Base-by-base conservation (phyloP, 1,140 invertebrate species). In the Drosophila oshimai region DNA sequence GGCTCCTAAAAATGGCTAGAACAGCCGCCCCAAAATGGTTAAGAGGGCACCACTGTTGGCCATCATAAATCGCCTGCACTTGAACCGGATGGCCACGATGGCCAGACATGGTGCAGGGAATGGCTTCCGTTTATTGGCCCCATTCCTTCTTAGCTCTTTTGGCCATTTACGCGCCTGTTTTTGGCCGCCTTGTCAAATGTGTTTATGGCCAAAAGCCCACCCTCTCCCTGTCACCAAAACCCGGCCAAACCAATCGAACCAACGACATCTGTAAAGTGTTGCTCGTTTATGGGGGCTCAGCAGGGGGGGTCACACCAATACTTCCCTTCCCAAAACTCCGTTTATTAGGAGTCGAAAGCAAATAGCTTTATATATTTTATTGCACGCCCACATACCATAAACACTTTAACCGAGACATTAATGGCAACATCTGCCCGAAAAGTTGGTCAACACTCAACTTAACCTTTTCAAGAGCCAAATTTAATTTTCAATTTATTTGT, bases 181-280 rank as follows among this genome's bases (percentile, higher is more conserved):
- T 44, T 68, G 71, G 58, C 46, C 65, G 53, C 47, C 57, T 88
- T 47, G 53, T 72, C 29, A 57, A 69, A 73, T 70, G 51, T 73
- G 78, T 79, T 89, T 83, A 76, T 83, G 75, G 55, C 53, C 72
- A 69, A 33, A 53, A 49, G 18, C 28, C 49, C 10, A n/a, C 3
- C 3, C 9, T 4, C 7, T 3, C 7, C 3, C 5, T 6, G n/a
- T 6, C 6, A n/a, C 45, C 68, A 36, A 68, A 31, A 24, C 28
- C 57, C 6, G 10, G 7, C 6, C 26, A 34, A 55, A 26, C 31
- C 46, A 58, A 28, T 58, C 54, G 31, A 58, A 58, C 20, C 31
- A 18, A 41, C 50, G 51, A 58, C 58, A 62, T 62, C 58, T 62
- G 58, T 42, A 39, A 42, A 64, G 17, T 62, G 37, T 36, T 4